Evolutionary conservation across 2,113 vertebrate genomes (phyloP), one percentile per base, ranked within the genome.

Genomic region (Tinamus guttatus): DNA sequence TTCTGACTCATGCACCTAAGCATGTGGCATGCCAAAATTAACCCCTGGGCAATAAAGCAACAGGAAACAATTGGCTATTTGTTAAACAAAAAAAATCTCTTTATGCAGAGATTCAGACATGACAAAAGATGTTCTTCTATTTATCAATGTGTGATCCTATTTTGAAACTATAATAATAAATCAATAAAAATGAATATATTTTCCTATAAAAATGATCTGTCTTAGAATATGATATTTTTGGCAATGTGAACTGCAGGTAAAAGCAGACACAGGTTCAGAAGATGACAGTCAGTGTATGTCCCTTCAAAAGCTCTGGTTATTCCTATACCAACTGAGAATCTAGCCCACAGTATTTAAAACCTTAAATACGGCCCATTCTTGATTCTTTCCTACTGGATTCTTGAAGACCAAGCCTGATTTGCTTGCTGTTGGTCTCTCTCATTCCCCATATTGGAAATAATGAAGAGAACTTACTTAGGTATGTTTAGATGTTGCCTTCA

Each of bases 21-120:
- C 2, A 0, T 73, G 73, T 18, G 52, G 62, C n/a, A 45, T 32
- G 40, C 38, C 83, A 82, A 62, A 91, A 91, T 88, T 87, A 95
- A 95, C 68, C 65, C 38, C 58, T 34, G 25, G 85, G 81, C 69
- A 95, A 64, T 47, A 94, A 91, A 91, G 9, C 1, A 4, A 58
- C 56, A 43, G 38, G 73, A 93, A 78, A 84, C 51, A 91, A 94
- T 93, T 18, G 13, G 17, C 19, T 70, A 18, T 75, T 93, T 93
- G 34, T 74, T 88, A 75, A 95, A 83, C 7, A 92, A 75, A 87
- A 87, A 75, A 45, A 75, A 45, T 64, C 34, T 82, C 9, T 87
- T 93, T 79, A 81, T 70, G 62, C 43, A 74, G 59, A 82, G 40
- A 77, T 54, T 24, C 54, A 77, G 36, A 74, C 11, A 43, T 6